Conservation (phyloP, 2,797 vertebrate genomes). For the Nothura maculosa region DNA sequence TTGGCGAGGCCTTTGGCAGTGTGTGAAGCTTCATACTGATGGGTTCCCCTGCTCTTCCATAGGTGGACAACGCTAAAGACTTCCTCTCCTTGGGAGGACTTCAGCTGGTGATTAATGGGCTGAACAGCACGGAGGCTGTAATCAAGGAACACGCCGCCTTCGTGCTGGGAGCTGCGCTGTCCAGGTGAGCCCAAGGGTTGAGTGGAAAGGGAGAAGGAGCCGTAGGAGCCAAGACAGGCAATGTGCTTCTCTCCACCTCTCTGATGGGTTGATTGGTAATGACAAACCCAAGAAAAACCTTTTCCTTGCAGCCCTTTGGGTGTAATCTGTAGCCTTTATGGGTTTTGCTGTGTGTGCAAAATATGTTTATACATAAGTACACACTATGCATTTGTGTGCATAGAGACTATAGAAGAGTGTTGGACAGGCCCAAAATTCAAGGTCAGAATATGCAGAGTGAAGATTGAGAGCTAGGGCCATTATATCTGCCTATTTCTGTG, state of each 20-base stretch:
- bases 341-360: background rate
- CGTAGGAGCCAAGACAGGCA: fast-evolving
- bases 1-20: background rate
- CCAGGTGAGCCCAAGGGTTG: slow-evolving; percentile 82
- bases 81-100: slow-evolving; percentile 91
- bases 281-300: background rate
- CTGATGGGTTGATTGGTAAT: background rate
- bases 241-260: background rate
- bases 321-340: background rate
- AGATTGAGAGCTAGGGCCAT: background rate
- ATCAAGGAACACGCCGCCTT: slow-evolving; percentile 91
- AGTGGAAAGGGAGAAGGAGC: background rate
- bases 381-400: background rate
- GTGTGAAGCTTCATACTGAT: background rate
- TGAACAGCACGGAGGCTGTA: slow-evolving; percentile 88
- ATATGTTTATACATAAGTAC: background rate
- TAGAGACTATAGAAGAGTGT: background rate
- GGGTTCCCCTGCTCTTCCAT: slow-evolving; percentile 17
- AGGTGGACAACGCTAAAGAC: slow-evolving; percentile 94
- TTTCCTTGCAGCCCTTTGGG: background rate
- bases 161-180: slow-evolving; percentile 91
- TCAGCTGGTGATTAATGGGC: slow-evolving; percentile 84
- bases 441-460: background rate
- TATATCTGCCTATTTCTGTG: slow-evolving; percentile 12
- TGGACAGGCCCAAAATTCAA: background rate